Evolutionary conservation across 2,113 vertebrate species (phyloP), one percentile per base, ranked within the genome.

Genomic region (Erpornis zantholeuca): DNA sequence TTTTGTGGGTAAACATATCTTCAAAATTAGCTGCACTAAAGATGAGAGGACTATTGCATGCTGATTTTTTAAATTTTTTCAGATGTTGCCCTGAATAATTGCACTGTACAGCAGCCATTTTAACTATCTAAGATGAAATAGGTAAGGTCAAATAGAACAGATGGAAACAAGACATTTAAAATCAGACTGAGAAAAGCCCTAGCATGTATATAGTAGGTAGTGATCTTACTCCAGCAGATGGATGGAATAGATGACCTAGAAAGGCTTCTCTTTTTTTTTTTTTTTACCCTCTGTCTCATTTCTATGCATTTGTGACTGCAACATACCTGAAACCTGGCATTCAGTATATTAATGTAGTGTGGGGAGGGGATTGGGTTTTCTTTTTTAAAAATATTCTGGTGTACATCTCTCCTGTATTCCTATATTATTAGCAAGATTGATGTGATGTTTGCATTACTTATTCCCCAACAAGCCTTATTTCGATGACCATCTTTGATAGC

Each of bases 91-190:
- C 81, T 95, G 86, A 92, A 93, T 81, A 86, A 68, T 83, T 96
- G 80, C 88, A 65, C 33, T 95, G 17, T 75, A 45, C 92, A 93
- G 90, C 88, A 92, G 88, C 95, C 94, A 96, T 97, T 96, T 97
- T 96, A 94, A 91, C 88, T 70, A 86, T 64, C 61, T 75, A 88
- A 94, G 92, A 97, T 93, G 81, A 95, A 94, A 97, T 94, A 96
- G 91, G 96, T 95, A 97, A 93, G 90, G 88, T 93, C 91, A 94
- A 93, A 87, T 66, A 1, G 33, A 93, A 76, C 57, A 95, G 94
- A 95, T 84, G 90, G 75, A 96, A 96, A 94, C 33, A 83, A 91
- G 85, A 82, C 90, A 80, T 89, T 88, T 95, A 88, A 96, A 94
- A 93, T 84, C 80, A 91, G 73, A 82, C 69, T 82, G 82, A 94